phyloP scores from a whole-genome alignment of 2,113 vertebrate genomes.

The Rhinopomastus cyanomelas region DNA sequence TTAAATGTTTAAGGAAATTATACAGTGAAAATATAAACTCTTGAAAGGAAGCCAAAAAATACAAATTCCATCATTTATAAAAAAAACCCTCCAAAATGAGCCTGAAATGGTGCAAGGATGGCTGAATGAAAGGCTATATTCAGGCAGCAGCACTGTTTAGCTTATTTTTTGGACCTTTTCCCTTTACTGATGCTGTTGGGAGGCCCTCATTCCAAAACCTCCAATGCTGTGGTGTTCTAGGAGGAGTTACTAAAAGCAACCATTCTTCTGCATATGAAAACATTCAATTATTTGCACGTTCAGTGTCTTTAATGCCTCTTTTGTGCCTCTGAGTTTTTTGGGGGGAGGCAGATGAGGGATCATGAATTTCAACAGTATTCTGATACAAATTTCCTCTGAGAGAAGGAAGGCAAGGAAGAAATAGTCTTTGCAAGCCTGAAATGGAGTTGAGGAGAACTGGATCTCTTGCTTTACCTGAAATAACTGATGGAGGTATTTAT shows the following conservation, averaged over 20 bases:
- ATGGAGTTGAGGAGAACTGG: neutral
- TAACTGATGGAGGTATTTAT: slow-evolving; percentile 32
- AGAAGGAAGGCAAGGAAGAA: slow-evolving; percentile 7
- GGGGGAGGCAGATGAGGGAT: slow-evolving; percentile 20
- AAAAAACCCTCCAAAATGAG: slow-evolving; percentile 35
- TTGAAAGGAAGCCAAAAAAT: slow-evolving; percentile 5
- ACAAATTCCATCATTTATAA: slow-evolving; percentile 69
- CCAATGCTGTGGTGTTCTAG: slow-evolving; percentile 46
- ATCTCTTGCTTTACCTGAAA: neutral
- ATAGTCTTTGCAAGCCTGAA: slow-evolving; percentile 30
- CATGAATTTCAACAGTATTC: slow-evolving; percentile 52
- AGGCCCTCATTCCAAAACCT: slow-evolving; percentile 61
- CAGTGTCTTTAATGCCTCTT: slow-evolving; percentile 41
- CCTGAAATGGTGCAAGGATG: neutral
- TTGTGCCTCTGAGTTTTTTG: slow-evolving; percentile 35
- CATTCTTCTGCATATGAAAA: slow-evolving; percentile 64
- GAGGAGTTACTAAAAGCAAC: slow-evolving; percentile 69
- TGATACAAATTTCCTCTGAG: slow-evolving; percentile 42
- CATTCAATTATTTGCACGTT: slow-evolving; percentile 52
- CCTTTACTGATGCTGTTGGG: slow-evolving; percentile 68
- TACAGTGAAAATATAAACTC: slow-evolving; percentile 60
- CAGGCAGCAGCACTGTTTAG: slow-evolving; percentile 59
- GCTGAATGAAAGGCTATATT: slow-evolving; percentile 70
- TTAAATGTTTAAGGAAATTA: slow-evolving; percentile 68
- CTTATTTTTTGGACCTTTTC: slow-evolving; percentile 67